phyloP scores from a whole-genome alignment of 1,140 invertebrate genomes.

The Hyposmocoma kahamanoa region DNA sequence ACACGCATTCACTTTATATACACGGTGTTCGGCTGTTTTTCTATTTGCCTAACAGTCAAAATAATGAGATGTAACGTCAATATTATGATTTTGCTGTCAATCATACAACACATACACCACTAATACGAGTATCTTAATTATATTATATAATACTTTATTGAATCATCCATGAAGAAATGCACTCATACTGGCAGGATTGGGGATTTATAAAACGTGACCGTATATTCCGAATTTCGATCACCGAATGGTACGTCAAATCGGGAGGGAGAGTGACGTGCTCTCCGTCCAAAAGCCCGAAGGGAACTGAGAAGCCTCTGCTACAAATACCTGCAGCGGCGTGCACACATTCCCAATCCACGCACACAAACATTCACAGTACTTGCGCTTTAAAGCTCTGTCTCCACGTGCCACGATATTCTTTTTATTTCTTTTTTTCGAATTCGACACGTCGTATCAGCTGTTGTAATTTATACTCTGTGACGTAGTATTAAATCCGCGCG shows the following conservation, averaged over 20 bases:
- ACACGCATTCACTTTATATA: not conserved
- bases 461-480: constrained; percentile 15
- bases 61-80: not conserved
- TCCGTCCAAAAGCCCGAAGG: constrained; percentile 39
- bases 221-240: constrained; percentile 18
- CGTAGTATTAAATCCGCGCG: constrained; percentile 1
- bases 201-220: not conserved
- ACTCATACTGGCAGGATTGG: not conserved
- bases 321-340: constrained; percentile 60
- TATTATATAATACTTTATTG: no score
- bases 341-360: constrained; percentile 46
- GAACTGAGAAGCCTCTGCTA: constrained; percentile 42
- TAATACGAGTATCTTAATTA: no score
- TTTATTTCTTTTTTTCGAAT: constrained; percentile 19
- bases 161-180: not conserved
- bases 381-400: constrained; percentile 49
- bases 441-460: constrained; percentile 15
- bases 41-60: constrained; percentile 1
- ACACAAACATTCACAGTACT: constrained; percentile 33
- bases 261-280: constrained; percentile 15
- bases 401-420: constrained; percentile 33
- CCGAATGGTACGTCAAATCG: not conserved
- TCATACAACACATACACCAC: no score
- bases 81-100: constrained; percentile 4
- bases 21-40: not conserved